A percentile compares a stretch with the other conserved stretches of the same genome.
Conservation (phyloP, 2,113 vertebrate species). For the Azemiops feae region DNA sequence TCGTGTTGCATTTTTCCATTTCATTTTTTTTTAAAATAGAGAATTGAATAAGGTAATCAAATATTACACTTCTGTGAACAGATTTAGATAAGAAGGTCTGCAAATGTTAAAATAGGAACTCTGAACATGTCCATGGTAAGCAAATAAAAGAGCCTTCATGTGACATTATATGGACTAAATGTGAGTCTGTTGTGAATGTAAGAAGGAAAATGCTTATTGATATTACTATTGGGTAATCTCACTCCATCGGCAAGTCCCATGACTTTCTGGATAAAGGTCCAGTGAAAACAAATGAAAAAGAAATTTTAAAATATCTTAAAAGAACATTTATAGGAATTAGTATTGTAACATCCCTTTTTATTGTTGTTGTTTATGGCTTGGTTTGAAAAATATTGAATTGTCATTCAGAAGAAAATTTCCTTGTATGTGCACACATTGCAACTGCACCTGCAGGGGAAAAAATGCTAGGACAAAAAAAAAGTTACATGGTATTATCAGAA, state of each 20-base stretch:
- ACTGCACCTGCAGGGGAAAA: too few species aligned
- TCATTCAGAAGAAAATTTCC: too few species aligned
- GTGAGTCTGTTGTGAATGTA: background rate
- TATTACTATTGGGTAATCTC: background rate
- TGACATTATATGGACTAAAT: background rate
- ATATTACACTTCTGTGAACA: background rate
- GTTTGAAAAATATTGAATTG: too few species aligned
- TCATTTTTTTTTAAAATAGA: background rate
- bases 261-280: background rate
- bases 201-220: background rate
- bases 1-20: background rate
- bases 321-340: background rate
- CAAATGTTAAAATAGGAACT: background rate
- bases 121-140: too few species aligned
- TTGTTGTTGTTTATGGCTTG: too few species aligned
- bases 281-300: background rate
- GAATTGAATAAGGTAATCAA: background rate
- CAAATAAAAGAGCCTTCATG: background rate
- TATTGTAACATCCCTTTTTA: background rate
- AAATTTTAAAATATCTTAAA: background rate
- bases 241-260: background rate
- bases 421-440: too few species aligned
- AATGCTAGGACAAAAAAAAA: too few species aligned
- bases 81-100: background rate
- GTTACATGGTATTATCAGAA: too few species aligned